Evolutionary conservation across 2,888 invertebrate genomes (phyloP), one percentile per base, ranked within the genome.

Genomic region (Lampropteryx suffumata): DNA sequence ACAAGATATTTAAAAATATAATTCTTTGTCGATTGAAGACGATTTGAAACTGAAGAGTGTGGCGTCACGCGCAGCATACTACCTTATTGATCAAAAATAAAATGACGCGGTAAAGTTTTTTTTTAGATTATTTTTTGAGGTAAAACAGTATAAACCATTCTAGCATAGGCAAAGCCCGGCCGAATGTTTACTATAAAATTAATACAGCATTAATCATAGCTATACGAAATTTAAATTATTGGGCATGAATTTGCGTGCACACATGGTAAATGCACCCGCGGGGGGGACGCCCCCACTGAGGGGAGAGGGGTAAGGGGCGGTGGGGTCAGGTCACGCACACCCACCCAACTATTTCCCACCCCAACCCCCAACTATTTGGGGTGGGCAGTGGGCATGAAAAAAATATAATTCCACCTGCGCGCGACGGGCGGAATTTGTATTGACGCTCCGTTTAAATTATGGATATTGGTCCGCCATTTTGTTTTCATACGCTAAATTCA

Each of bases 191-290:
- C 48, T 48, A 53, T 61, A 60, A 53, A 55, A 79, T 84, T 79
- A 82, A 79, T 80, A 76, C 75, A 72, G 73, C 78, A 80, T 84
- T 84, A 82, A 86, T 85, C 84, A 83, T 76, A 72, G 74, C 76
- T 73, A 82, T 86, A 81, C 76, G 78, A 84, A 89, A 89, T 88
- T 90, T 89, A 87, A 88, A 89, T 88, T 86, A 89, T 89, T 82
- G 84, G 77, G 76, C 81, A 74, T 73, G 82, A 86, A 84, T 83
- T 84, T 85, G 86, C 85, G 88, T 85, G 84, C 87, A 88, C 82
- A 86, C 84, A 85, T 74, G 85, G 73, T 73, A 64, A 76, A 75
- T 84, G 84, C 83, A 67, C 65, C 70, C 72, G 61, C 57, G 54
- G 52, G 62, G 35, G 56, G 46, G 29, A 47, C 51, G 46, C 37